Evolutionary conservation across 2,888 invertebrate genomes (phyloP).

Genomic region (Epirrhoe alternata): DNA sequence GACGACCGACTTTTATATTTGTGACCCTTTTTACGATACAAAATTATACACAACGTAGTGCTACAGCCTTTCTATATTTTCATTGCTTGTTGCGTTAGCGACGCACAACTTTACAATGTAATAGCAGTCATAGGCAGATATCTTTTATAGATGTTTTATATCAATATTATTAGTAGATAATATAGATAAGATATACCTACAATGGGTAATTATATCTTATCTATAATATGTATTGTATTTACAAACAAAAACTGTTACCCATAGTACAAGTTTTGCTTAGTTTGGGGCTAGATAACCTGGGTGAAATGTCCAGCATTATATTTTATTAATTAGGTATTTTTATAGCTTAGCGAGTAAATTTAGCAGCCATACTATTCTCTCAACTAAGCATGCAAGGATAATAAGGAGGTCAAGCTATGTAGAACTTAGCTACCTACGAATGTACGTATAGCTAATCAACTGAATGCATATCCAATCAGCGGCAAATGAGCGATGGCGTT

Average conservation of each 20-base stretch:
- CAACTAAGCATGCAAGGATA: background rate
- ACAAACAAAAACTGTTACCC: too few species aligned
- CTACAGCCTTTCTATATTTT: slow-evolving; percentile 24
- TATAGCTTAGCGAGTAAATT: too few species aligned
- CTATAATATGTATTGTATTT: too few species aligned
- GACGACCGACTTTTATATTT: slow-evolving; percentile 69
- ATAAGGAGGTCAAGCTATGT: background rate
- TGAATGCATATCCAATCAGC: slow-evolving; percentile 67
- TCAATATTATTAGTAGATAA: too few species aligned
- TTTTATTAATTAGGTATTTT: too few species aligned
- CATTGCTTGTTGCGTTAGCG: slow-evolving; percentile 24
- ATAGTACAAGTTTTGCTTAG: too few species aligned
- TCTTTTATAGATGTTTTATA: background rate
- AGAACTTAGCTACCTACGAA: slow-evolving; percentile 10
- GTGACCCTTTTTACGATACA: slow-evolving; percentile 72
- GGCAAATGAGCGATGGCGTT: slow-evolving; percentile 79
- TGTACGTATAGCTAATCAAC: slow-evolving; percentile 23
- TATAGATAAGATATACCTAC: too few species aligned
- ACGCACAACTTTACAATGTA: slow-evolving; percentile 28
- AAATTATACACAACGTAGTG: slow-evolving; percentile 61
- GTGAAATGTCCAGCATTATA: too few species aligned
- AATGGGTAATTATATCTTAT: too few species aligned
- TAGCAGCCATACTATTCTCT: background rate
- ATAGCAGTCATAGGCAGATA: background rate
- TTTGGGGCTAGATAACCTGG: too few species aligned